Evolutionary conservation across 2,113 vertebrate species (phyloP).

Genomic region (Pelodiscus sinensis): DNA sequence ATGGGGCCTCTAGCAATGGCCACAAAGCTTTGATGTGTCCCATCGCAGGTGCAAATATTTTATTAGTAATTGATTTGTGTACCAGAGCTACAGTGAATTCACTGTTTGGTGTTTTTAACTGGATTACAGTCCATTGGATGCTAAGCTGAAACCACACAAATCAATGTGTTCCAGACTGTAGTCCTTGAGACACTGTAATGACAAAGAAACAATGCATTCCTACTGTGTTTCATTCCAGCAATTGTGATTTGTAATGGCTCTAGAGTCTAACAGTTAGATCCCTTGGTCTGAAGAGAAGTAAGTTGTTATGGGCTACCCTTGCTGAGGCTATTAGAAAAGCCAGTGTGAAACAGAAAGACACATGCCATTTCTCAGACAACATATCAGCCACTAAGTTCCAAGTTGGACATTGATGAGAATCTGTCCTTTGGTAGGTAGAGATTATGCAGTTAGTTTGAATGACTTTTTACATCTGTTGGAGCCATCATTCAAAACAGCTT

Average conservation of each 20-base stretch:
- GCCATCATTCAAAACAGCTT: slow-evolving; percentile 12
- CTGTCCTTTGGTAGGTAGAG: slow-evolving; percentile 44
- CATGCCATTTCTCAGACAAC: slow-evolving; percentile 31
- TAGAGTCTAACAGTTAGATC: slow-evolving; percentile 27
- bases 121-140: slow-evolving; percentile 7
- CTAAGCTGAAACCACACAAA: not conserved
- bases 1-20: not conserved
- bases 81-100: not conserved
- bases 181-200: slow-evolving; percentile 33
- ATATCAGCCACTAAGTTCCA: slow-evolving; percentile 32
- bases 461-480: slow-evolving; percentile 31
- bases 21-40: not conserved
- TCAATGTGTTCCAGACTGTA: not conserved
- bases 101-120: slow-evolving; percentile 20
- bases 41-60: not conserved
- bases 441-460: slow-evolving; percentile 19
- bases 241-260: slow-evolving; percentile 43
- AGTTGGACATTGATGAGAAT: slow-evolving; percentile 19
- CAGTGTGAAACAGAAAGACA: not conserved
- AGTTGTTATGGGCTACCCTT: slow-evolving; percentile 18
- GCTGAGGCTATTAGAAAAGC: slow-evolving; percentile 13
- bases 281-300: slow-evolving; percentile 38
- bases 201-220: slow-evolving; percentile 41
- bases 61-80: not conserved
- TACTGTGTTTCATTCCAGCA: slow-evolving; percentile 30